phyloP scores from a whole-genome alignment of 2,113 vertebrate species.

The Geococcyx californianus region DNA sequence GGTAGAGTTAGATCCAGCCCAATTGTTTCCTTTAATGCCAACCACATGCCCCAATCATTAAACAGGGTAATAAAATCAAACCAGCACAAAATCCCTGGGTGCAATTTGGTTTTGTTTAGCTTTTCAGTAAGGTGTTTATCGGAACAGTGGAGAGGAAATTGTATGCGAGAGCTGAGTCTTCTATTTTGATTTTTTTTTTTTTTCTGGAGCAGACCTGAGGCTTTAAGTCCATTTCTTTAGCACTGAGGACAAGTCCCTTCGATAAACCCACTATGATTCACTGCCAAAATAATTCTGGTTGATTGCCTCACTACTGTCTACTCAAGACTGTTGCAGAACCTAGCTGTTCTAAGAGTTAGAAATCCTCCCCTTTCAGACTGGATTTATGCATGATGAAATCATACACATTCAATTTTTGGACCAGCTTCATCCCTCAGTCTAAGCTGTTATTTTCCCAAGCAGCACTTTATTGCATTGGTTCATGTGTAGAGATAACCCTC shows the following conservation, averaged over 20 bases:
- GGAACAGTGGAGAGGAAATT: neutral
- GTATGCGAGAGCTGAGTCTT: accelerated
- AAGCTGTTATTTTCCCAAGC: neutral
- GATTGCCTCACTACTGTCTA: neutral
- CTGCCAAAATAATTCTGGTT: accelerated
- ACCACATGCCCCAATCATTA: neutral
- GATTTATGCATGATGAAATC: neutral
- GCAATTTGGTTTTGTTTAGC: neutral
- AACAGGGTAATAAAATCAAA: neutral
- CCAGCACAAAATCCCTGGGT: neutral
- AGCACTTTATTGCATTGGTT: accelerated
- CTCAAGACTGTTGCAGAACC: neutral
- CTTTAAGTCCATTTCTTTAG: neutral
- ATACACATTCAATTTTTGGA: neutral
- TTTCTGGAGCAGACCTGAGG: neutral
- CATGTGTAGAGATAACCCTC: accelerated
- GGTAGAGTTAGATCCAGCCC: neutral
- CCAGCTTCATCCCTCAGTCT: neutral
- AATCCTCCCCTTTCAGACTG: neutral
- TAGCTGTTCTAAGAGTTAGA: neutral
- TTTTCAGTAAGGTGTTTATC: neutral
- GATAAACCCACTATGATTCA: neutral
- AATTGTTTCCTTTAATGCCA: neutral
- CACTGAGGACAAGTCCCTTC: neutral
- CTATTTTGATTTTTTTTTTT: neutral